phyloP scores from a whole-genome alignment of 2,797 vertebrate species.

The Dromococcyx pavoninus region DNA sequence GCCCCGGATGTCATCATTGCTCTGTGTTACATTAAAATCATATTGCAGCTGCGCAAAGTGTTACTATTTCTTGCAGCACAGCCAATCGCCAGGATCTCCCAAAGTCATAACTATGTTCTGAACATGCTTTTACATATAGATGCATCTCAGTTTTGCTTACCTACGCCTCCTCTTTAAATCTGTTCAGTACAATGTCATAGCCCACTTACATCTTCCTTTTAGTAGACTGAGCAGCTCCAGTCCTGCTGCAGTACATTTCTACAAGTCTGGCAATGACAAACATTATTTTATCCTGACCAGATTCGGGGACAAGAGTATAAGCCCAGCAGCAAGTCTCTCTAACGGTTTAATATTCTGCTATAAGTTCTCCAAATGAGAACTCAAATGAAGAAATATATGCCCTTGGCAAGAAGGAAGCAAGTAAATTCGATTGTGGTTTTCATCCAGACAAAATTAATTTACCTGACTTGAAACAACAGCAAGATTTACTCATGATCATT shows the following conservation, averaged over 20 bases:
- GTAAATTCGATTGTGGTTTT: background rate
- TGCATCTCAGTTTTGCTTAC: background rate
- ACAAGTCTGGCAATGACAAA: background rate
- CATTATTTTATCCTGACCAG: background rate
- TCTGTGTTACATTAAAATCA: background rate
- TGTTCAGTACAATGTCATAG: background rate
- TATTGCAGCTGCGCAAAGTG: background rate
- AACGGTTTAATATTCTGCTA: background rate
- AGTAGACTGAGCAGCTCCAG: background rate
- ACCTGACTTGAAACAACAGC: background rate
- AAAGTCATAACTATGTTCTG: background rate
- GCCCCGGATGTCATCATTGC: slow-evolving; percentile 1
- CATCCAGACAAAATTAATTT: background rate
- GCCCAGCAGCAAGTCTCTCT: background rate
- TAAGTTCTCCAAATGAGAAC: background rate
- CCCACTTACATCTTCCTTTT: background rate
- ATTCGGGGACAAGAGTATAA: background rate
- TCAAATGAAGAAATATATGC: background rate
- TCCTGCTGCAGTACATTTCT: background rate
- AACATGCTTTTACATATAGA: background rate
- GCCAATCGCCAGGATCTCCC: background rate
- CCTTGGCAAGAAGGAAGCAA: background rate
- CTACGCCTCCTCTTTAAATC: background rate
- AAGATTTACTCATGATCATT: background rate
- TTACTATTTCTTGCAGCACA: background rate